A percentile compares a stretch with the other conserved stretches of the same genome.
These are phyloP conservation scores for Pipistrellus pipistrellus DNA, from an alignment of 2,797 vertebrate genomes.

Conservation along the genomic window DNA sequence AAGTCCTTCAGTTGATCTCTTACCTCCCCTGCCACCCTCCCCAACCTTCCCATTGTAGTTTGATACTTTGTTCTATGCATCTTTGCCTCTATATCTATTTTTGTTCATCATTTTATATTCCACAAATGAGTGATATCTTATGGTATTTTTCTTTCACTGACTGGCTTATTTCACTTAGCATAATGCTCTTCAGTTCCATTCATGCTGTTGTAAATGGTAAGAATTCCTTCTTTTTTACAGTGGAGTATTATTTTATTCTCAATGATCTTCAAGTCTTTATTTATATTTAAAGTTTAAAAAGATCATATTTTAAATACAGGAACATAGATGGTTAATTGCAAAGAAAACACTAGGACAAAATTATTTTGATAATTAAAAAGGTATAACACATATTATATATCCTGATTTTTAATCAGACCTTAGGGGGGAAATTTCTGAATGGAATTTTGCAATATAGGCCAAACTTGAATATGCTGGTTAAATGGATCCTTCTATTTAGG, in stretches of 20 bases:
- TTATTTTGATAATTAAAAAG: slow-evolving; percentile 11
- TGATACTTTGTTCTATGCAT: too few relatives aligned
- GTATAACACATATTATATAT: not conserved
- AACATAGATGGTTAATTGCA: not conserved
- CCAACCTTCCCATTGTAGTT: too few relatives aligned
- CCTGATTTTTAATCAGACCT: not conserved
- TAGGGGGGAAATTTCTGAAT: not conserved
- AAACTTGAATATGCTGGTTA: not conserved
- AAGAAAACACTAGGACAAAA: not conserved
- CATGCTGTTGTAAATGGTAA: too few relatives aligned
- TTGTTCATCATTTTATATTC: too few relatives aligned
- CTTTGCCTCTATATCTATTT: too few relatives aligned
- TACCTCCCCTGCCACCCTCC: too few relatives aligned
- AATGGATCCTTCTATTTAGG: not conserved
- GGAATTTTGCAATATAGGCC: not conserved
- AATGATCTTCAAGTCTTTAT: not conserved
- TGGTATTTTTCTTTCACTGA: too few relatives aligned
- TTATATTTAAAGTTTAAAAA: slow-evolving; percentile 21
- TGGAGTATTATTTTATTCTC: not conserved
- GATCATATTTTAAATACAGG: not conserved
- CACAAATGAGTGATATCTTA: too few relatives aligned
- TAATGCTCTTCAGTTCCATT: too few relatives aligned
- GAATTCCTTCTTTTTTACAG: too few relatives aligned
- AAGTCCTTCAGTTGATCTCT: too few relatives aligned
- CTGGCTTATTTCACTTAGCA: too few relatives aligned